Conservation (phyloP, 2,888 invertebrate species). For the Eumerus sabulonum region DNA sequence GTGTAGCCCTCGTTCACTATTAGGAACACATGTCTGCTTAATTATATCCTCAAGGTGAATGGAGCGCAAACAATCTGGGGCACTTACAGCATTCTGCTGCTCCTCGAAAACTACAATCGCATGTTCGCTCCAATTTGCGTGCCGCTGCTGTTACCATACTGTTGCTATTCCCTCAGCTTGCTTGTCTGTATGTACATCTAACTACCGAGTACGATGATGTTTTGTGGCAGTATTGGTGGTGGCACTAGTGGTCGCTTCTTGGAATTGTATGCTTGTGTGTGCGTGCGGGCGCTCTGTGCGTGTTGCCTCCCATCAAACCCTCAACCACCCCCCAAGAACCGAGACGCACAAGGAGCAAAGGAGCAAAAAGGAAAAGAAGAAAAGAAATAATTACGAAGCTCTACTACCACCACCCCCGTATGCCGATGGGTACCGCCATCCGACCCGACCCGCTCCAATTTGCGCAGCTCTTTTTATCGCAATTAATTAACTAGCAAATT, state of each 20-base stretch:
- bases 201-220: no score
- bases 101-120: slow-evolving; percentile 48
- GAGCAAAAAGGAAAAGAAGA: slow-evolving; percentile 26
- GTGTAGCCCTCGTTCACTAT: slow-evolving; percentile 41
- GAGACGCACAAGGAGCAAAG: not conserved
- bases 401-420: slow-evolving; percentile 37
- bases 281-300: slow-evolving; percentile 39
- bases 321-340: slow-evolving; percentile 1
- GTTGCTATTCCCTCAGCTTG: no score
- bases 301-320: slow-evolving; percentile 44
- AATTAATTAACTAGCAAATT: slow-evolving; percentile 69
- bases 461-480: slow-evolving; percentile 67
- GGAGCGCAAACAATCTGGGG: slow-evolving; percentile 56
- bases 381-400: slow-evolving; percentile 61
- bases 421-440: not conserved
- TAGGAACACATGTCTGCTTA: slow-evolving; percentile 63
- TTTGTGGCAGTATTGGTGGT: not conserved
- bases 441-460: slow-evolving; percentile 38
- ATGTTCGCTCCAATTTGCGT: slow-evolving; percentile 29
- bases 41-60: slow-evolving; percentile 67
- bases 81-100: slow-evolving; percentile 29
- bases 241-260: not conserved
- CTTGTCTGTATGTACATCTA: no score
- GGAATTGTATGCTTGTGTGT: not conserved
- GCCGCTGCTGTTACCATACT: not conserved